Evolutionary conservation across 2,113 vertebrate species (phyloP), one percentile per base, ranked within the genome.

Genomic region (Otocyon megalotis): DNA sequence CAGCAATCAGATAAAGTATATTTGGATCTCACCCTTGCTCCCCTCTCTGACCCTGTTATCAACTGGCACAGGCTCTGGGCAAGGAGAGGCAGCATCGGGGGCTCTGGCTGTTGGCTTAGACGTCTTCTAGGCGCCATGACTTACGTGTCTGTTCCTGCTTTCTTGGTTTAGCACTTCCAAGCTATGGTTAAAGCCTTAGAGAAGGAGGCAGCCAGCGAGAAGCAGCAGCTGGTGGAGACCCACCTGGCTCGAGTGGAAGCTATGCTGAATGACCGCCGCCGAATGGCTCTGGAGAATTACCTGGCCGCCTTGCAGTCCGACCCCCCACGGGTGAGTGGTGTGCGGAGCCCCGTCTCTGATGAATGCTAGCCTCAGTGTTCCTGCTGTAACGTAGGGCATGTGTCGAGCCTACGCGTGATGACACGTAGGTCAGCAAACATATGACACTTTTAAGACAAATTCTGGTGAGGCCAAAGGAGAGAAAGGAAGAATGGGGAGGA

Each of bases 141-240:
- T 62, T 53, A 5, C 2, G 4, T 30, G 5, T 14, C 69, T 43
- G 7, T 58, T 76, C 62, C 67, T 96, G 0, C 53, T 79, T 53
- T 74, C 53, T 84, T 30, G 53, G 5, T 53, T 14, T 76, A 99
- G 99, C 99, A 99, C 98, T 99, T 99, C 99, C 99, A 99, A 97
- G 99, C 99, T 1, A 99, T 99, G 99, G 99, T 99, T 86, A 99
- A 99, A 98, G 99, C 99, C 17, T 99, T 99, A 87, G 99, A 99
- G 98, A 99, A 99, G 94, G 99, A 99, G 97, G 99, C 99, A 35
- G 99, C 99, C 10, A 99, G 99, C 0, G 99, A 99, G 98, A 99
- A 99, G 98, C 99, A 99, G 98, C 99, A 99, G 98, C 99, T 99
- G 63, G 99, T 99, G 96, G 99, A 99, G 97, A 99, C 99, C 63